Percentiles rank a stretch among this genome's conserved stretches.
Conservation (phyloP, 2,797 vertebrate genomes). For the Columba guinea region DNA sequence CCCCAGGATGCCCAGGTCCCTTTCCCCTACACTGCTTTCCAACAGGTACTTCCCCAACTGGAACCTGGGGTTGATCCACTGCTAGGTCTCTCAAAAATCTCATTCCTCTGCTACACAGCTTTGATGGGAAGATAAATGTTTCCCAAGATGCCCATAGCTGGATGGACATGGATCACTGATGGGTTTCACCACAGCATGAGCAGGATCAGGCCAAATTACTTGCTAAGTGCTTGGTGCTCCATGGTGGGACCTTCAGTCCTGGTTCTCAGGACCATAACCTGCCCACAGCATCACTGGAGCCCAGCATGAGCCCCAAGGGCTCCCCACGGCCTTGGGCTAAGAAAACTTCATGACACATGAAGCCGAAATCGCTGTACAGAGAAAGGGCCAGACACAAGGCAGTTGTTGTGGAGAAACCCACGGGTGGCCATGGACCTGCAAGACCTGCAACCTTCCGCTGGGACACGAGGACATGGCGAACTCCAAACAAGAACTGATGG, state of each 20-base stretch:
- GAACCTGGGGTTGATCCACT: too few relatives aligned
- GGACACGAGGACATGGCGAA: background rate
- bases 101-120: background rate
- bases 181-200: background rate
- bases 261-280: too few relatives aligned
- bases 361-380: background rate
- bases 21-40: too few relatives aligned
- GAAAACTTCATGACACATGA: background rate
- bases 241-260: background rate
- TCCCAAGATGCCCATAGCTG: background rate
- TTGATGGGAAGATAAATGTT: background rate
- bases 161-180: background rate
- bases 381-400: background rate
- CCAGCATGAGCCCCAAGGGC: accelerated
- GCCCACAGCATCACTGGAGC: background rate
- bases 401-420: accelerated
- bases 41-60: too few relatives aligned
- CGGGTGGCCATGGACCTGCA: background rate
- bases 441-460: background rate
- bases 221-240: background rate
- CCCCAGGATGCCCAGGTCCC: too few relatives aligned
- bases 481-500: background rate
- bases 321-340: background rate
- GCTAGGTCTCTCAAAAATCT: background rate
- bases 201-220: background rate